phyloP scores from a whole-genome alignment of 2,113 vertebrate species.

The Calidris pygmaea region DNA sequence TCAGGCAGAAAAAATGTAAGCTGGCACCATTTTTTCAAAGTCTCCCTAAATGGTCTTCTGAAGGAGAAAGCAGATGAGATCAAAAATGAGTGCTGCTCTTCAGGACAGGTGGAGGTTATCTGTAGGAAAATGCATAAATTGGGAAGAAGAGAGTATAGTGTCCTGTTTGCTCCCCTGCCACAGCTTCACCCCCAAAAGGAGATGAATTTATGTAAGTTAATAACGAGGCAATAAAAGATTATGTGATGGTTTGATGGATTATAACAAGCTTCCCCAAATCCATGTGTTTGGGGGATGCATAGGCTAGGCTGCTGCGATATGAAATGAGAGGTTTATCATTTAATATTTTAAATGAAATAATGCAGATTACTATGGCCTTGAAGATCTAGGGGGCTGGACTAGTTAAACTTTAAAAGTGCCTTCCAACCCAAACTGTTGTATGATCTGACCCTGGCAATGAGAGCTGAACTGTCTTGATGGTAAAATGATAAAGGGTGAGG shows the following conservation, averaged over 20 bases:
- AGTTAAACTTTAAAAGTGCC: neutral
- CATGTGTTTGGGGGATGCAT: neutral
- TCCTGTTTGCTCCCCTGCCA: neutral
- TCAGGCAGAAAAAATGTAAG: neutral
- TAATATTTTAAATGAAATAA: neutral
- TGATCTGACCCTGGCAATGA: neutral
- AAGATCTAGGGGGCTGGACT: neutral
- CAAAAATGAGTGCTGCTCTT: neutral
- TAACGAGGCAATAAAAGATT: neutral
- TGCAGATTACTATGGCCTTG: neutral
- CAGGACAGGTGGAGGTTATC: neutral
- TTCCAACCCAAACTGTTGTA: neutral
- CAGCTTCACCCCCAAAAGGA: neutral
- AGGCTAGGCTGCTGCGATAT: neutral
- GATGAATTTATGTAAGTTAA: neutral
- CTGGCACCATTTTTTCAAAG: neutral
- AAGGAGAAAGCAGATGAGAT: neutral
- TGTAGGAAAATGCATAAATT: neutral
- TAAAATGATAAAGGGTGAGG: neutral
- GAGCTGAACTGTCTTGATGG: neutral
- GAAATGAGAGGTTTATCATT: neutral
- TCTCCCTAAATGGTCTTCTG: neutral
- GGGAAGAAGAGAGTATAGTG: neutral
- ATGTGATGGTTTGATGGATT: neutral
- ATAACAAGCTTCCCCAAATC: neutral